Evolutionary conservation across 1,140 invertebrate genomes (phyloP), one percentile per base, ranked within the genome.

Genomic region (Trypoxylus dichotomus): DNA sequence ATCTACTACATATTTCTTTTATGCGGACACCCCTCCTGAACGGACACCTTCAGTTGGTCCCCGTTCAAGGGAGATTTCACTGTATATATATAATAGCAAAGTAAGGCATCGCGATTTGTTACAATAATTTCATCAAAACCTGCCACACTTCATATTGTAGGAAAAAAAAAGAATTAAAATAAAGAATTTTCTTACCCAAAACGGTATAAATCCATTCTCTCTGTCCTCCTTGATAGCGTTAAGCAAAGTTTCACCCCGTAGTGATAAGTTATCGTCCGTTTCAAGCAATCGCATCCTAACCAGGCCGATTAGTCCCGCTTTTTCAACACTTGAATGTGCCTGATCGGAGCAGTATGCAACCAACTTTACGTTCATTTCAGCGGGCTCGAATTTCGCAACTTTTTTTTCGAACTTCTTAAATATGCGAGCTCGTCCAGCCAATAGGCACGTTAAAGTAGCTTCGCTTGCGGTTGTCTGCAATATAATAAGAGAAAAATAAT

Each of bases 241-340:
- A 24, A 91, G 87, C 21, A 99, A 88, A 74, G 91, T 91, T 25
- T 93, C 91, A 2, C 96, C 96, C 41, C 95, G 89, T 89, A 98
- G 92, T 79, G 94, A 92, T 54, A 97, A 89, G 74, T 95, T 89
- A 54, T 92, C 92, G 84, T 96, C 93, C 13, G 93, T 92, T 85
- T 97, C 96, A 78, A 99, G 92, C 85, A 97, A 97, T 41, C 95
- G 90, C 93, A 98, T 94, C 81, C 95, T 93, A 1, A 98, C 96
- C 76, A 98, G 86, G 76, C 96, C 96, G 76, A 95, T 95, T 11
- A 93, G 78, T 8, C 95, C 95, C 7, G 96, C 96, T 85, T 98
- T 98, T 87, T 98, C 96, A 1, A 97, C 94, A 83, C 94, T 97
- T 0, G 95, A 97, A 86, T 98, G 97, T 2, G 96, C 93, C 87